These are phyloP conservation scores for Bombus soroeensis DNA, from an alignment of 1,140 invertebrate species.

Conservation along the genomic window DNA sequence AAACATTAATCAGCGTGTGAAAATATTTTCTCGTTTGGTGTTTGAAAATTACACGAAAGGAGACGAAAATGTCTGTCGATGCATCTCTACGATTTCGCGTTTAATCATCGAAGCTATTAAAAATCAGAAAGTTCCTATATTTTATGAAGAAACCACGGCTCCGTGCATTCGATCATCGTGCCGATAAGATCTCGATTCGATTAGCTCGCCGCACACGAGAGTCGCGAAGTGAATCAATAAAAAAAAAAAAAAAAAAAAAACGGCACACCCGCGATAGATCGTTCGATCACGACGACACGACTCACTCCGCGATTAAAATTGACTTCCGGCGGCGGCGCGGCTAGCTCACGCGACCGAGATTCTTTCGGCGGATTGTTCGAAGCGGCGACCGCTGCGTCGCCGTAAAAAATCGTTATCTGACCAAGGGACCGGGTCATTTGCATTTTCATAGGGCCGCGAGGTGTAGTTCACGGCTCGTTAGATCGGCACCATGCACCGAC, in stretches of 20 bases:
- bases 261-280: background rate
- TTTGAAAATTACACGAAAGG: too few relatives aligned
- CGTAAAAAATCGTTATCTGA: constrained; percentile 52
- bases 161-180: constrained; percentile 26
- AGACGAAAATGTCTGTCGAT: background rate
- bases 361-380: constrained; percentile 18
- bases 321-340: constrained; percentile 27
- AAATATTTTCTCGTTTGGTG: too few relatives aligned
- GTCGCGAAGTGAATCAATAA: background rate
- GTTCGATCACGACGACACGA: background rate
- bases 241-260: background rate
- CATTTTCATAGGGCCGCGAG: constrained; percentile 59
- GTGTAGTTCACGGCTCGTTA: constrained; percentile 51
- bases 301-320: constrained; percentile 2
- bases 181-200: constrained; percentile 37
- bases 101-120: background rate
- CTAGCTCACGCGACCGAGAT: constrained; percentile 18
- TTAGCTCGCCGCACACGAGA: background rate
- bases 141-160: too few relatives aligned
- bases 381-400: background rate
- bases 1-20: too few relatives aligned
- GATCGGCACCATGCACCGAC: constrained; percentile 30
- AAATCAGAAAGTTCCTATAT: background rate
- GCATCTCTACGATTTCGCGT: background rate
- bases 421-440: constrained; percentile 50